A percentile compares a stretch with the other conserved stretches of the same genome.
These are phyloP conservation scores for Ginglymostoma cirratum DNA, from an alignment of 2,113 vertebrate genomes.

Conservation along the genomic window DNA sequence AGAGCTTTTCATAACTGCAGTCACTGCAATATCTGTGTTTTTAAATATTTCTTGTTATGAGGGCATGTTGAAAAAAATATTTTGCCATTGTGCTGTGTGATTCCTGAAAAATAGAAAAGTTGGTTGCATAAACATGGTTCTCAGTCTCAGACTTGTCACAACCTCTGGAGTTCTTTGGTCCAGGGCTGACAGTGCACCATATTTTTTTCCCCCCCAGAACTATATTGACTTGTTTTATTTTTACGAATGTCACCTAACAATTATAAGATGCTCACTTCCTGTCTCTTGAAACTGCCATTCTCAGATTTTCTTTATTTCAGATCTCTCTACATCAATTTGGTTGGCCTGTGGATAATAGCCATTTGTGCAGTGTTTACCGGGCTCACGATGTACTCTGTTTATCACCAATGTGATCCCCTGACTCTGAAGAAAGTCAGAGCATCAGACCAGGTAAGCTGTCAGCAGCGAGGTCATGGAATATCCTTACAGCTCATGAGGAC, in stretches of 20 bases:
- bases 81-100: background rate
- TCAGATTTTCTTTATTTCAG: constrained; percentile 44
- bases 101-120: too few species aligned
- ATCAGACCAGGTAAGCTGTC: constrained; percentile 56
- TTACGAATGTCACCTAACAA: background rate
- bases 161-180: background rate
- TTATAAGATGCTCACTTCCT: background rate
- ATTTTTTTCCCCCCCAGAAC: background rate
- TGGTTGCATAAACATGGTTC: too few species aligned
- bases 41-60: background rate
- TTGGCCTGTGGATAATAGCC: constrained; percentile 62
- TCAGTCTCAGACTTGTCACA: background rate
- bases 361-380: constrained; percentile 60
- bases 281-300: background rate
- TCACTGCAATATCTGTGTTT: too few species aligned
- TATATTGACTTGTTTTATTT: background rate
- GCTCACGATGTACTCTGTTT: constrained; percentile 66
- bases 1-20: background rate
- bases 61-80: background rate
- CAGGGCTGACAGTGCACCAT: background rate
- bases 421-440: constrained; percentile 49
- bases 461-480: background rate
- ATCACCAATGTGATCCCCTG: constrained; percentile 64
- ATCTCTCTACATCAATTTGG: constrained; percentile 64
- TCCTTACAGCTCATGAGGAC: background rate